These are phyloP conservation scores for Ceryle rudis DNA, from an alignment of 2,797 vertebrate species.

Conservation along the genomic window DNA sequence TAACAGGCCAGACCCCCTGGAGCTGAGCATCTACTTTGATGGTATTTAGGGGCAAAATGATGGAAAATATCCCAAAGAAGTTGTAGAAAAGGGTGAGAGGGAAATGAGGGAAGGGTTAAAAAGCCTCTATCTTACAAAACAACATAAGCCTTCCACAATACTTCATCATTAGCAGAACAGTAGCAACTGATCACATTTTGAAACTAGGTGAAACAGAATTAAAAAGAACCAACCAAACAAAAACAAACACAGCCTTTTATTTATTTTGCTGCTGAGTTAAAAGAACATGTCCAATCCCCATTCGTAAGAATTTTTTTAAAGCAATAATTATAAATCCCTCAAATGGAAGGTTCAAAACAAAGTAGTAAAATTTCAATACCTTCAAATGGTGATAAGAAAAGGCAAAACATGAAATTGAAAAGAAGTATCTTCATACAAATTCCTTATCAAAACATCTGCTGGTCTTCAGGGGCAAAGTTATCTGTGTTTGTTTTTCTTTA, in stretches of 20 bases:
- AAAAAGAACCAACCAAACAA: not conserved
- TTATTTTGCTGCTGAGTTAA: not conserved
- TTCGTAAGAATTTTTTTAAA: not conserved
- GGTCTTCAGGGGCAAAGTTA: not conserved
- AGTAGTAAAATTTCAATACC: not conserved
- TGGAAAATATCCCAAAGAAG: not conserved
- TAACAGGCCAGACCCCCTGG: not conserved
- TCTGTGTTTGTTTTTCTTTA: not conserved
- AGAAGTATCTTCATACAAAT: not conserved
- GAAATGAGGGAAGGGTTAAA: not conserved
- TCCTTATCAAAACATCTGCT: not conserved
- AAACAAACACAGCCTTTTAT: not conserved
- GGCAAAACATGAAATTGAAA: not conserved
- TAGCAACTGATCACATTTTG: not conserved
- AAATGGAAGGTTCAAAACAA: not conserved
- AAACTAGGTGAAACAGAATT: not conserved
- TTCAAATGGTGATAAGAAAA: not conserved
- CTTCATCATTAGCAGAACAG: not conserved
- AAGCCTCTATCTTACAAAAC: not conserved
- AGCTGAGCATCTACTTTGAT: not conserved
- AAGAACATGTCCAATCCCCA: not conserved
- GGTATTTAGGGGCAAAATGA: not conserved
- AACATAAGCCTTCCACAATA: not conserved
- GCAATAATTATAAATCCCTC: not conserved
- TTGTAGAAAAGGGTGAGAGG: rapidly evolving